A percentile compares a stretch with the other conserved stretches of the same genome.
Evolutionary conservation across 2,113 vertebrate species (phyloP).

Genomic region (Lepus europaeus): DNA sequence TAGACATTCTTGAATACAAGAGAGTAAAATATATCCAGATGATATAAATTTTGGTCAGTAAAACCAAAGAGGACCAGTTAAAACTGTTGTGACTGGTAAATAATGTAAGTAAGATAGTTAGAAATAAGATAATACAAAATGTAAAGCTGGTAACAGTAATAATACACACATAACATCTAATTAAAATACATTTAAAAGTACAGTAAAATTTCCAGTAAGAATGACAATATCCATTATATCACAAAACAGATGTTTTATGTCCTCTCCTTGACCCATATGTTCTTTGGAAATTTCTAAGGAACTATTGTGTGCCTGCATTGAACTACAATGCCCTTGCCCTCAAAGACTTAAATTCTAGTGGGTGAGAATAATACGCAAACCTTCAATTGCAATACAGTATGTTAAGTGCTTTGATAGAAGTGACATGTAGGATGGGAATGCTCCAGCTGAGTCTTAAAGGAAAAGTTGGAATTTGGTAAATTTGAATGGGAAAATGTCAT

Average conservation of each 20-base stretch:
- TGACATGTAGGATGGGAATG: background rate
- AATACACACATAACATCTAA: conserved; percentile 2
- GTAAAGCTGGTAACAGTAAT: background rate
- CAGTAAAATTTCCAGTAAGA: background rate
- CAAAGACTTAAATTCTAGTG: background rate
- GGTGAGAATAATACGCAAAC: background rate
- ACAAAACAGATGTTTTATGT: background rate
- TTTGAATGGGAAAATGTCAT: background rate
- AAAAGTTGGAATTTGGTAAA: conserved; percentile 20
- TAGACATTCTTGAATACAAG: background rate
- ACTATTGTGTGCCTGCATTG: background rate
- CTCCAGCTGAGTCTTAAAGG: background rate
- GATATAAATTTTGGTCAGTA: background rate
- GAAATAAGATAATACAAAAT: conserved; percentile 5
- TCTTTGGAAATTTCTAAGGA: background rate
- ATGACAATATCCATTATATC: background rate
- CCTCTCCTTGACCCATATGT: too few relatives aligned
- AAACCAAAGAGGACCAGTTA: background rate
- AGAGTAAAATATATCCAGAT: background rate
- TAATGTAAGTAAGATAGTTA: conserved; percentile 1
- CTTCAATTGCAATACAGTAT: background rate
- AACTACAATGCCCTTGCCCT: background rate
- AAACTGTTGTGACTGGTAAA: background rate
- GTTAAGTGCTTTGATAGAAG: background rate
- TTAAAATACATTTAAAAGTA: conserved; percentile 8